Conservation (phyloP, 53 echinoderm and acorn worm genomes). For the Temnopleurus reevesii region DNA sequence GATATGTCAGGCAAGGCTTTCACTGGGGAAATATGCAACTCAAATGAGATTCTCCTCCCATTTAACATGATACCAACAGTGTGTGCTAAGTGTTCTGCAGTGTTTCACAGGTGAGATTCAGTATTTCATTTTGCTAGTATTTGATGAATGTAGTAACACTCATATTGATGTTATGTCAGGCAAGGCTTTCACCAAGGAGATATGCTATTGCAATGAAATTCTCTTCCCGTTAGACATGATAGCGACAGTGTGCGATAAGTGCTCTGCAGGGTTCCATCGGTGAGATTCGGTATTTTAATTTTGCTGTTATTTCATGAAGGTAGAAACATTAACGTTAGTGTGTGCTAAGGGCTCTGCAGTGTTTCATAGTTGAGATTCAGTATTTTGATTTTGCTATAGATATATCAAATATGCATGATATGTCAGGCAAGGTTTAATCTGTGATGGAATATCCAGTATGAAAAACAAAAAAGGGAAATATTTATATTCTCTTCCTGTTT, state of each 20-base stretch:
- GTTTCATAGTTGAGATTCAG: slow-evolving; percentile 85
- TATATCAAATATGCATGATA: too few relatives aligned
- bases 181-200: slow-evolving; percentile 91
- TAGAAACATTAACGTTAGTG: slow-evolving; percentile 75
- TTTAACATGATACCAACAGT: slow-evolving; percentile 90
- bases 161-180: too few relatives aligned
- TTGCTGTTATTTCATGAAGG: too few relatives aligned
- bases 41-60: slow-evolving; percentile 85
- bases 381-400: too few relatives aligned
- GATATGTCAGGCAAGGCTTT: slow-evolving; percentile 95
- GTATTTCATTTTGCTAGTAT: too few relatives aligned
- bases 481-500: slow-evolving; percentile 91
- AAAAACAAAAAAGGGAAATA: slow-evolving; percentile 90
- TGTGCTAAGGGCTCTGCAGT: slow-evolving; percentile 79
- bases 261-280: slow-evolving; percentile 88
- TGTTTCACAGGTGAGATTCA: slow-evolving; percentile 89
- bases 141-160: too few relatives aligned
- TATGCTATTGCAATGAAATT: slow-evolving; percentile 80
- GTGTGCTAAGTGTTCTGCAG: slow-evolving; percentile 76
- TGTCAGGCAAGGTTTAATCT: slow-evolving; percentile 92
- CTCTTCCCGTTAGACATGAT: slow-evolving; percentile 95
- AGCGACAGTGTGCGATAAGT: slow-evolving; percentile 74
- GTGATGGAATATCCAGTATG: too few relatives aligned
- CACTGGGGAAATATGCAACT: slow-evolving; percentile 86
- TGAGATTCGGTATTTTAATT: too few relatives aligned